Conservation (phyloP, 2,113 vertebrate species). For the Halcyon malimbica region DNA sequence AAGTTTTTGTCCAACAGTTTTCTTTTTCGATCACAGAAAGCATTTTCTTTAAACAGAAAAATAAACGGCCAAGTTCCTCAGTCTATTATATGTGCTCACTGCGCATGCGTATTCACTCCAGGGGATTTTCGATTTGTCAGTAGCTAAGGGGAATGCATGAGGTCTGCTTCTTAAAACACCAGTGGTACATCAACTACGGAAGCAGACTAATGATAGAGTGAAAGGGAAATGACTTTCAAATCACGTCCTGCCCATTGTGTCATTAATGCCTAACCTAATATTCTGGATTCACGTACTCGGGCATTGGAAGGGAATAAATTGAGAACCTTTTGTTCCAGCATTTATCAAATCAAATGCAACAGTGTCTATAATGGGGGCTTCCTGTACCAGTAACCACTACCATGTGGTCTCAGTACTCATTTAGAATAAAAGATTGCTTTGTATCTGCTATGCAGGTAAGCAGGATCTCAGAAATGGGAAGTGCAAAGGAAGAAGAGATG, state of each 20-base stretch:
- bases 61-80: background rate
- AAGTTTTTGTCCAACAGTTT: background rate
- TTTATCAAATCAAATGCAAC: background rate
- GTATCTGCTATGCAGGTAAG: background rate
- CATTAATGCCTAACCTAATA: slow-evolving; percentile 27
- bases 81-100: background rate
- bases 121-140: background rate
- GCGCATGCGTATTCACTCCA: background rate
- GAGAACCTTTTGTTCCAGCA: background rate
- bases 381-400: background rate
- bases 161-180: background rate
- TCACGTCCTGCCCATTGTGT: background rate
- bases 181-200: background rate
- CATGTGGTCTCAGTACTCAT: background rate
- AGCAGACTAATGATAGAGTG: background rate
- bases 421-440: background rate
- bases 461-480: background rate
- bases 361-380: background rate
- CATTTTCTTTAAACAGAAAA: background rate
- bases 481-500: background rate
- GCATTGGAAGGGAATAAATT: background rate
- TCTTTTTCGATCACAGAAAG: background rate
- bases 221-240: slow-evolving; percentile 1
- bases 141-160: background rate
- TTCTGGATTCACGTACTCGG: background rate